Percentiles rank a stretch among this genome's conserved stretches.
Evolutionary conservation across 2,113 vertebrate genomes (phyloP).

Genomic region (Trematomus loennbergii): DNA sequence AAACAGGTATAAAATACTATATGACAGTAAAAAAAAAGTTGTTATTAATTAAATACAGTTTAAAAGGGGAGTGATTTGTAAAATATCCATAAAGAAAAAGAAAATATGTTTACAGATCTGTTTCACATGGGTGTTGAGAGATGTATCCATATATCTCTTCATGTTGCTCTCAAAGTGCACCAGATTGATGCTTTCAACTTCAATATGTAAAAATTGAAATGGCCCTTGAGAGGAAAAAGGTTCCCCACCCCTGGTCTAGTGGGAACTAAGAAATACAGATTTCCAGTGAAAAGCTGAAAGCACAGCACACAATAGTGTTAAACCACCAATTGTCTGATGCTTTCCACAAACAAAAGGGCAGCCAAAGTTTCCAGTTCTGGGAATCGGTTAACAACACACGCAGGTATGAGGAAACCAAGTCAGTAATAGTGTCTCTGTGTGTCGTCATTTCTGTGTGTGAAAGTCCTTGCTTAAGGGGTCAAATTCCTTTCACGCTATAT

Average conservation of each 20-base stretch:
- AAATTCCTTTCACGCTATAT: not conserved
- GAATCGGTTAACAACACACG: constrained; percentile 24
- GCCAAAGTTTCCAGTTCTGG: constrained; percentile 20
- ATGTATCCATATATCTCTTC: no score
- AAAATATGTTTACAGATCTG: no score
- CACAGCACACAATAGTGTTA: constrained; percentile 8
- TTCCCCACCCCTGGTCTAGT: not conserved
- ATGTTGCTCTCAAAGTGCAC: no score
- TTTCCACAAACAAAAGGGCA: not conserved
- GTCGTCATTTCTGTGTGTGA: not conserved
- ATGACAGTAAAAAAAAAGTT: no score
- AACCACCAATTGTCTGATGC: not conserved
- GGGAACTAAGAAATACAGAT: constrained; percentile 21
- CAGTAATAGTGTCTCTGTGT: not conserved
- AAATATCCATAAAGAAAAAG: no score
- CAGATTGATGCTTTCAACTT: no score
- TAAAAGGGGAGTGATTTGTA: no score
- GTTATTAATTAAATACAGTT: no score
- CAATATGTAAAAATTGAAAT: no score
- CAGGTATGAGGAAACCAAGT: constrained; percentile 21
- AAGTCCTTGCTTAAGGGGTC: not conserved
- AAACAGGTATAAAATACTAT: no score
- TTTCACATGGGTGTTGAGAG: no score
- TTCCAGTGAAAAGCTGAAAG: constrained; percentile 8
- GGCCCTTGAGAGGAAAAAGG: no score